Percentiles rank a stretch among this genome's conserved stretches.
phyloP scores from a whole-genome alignment of 1,140 invertebrate species.

The Drosophila pachea region DNA sequence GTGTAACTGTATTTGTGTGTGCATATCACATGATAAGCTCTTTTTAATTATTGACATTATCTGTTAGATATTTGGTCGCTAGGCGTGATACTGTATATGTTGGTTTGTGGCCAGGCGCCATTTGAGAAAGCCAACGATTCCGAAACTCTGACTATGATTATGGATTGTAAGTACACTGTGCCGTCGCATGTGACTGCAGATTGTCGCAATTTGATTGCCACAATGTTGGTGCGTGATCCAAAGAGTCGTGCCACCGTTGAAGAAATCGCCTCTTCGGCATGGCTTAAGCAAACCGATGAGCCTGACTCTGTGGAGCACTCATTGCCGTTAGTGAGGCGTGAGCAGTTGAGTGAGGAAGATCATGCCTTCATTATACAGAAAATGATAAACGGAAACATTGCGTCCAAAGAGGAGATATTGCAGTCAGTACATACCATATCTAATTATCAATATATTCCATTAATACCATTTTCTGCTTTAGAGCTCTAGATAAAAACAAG shows the following conservation, averaged over 20 bases:
- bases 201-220: slow-evolving; percentile 91
- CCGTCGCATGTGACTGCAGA: slow-evolving; percentile 92
- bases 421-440: slow-evolving; percentile 82
- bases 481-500: slow-evolving; percentile 95
- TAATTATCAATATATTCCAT: not conserved
- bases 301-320: slow-evolving; percentile 80
- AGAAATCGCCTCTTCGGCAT: slow-evolving; percentile 93
- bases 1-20: slow-evolving; percentile 47
- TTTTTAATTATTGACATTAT: slow-evolving; percentile 26
- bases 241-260: slow-evolving; percentile 91
- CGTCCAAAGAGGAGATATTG: slow-evolving; percentile 94
- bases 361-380: slow-evolving; percentile 95
- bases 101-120: slow-evolving; percentile 97
- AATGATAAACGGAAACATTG: slow-evolving; percentile 97
- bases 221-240: slow-evolving; percentile 96
- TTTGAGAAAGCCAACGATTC: slow-evolving; percentile 99
- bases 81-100: slow-evolving; percentile 98
- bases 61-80: slow-evolving; percentile 96
- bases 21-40: slow-evolving; percentile 16
- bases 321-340: slow-evolving; percentile 88
- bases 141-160: slow-evolving; percentile 99
- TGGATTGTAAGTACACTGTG: slow-evolving; percentile 99
- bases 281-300: slow-evolving; percentile 83
- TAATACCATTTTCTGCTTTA: slow-evolving; percentile 70
- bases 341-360: slow-evolving; percentile 94